Evolutionary conservation across 2,113 vertebrate species (phyloP).

Genomic region (Enhydra lutris): DNA sequence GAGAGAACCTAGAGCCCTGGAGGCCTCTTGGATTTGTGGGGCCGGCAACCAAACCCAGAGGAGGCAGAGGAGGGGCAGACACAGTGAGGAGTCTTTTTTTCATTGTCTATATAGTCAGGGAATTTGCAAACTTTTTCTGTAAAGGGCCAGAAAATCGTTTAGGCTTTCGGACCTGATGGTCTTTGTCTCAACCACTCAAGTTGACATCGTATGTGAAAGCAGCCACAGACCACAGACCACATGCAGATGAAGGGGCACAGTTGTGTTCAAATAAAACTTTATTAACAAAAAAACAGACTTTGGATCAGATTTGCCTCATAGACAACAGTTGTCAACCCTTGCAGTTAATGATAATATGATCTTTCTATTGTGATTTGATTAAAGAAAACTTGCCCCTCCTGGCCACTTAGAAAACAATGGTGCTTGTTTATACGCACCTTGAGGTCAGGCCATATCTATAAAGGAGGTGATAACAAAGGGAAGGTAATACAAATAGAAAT

Average conservation of each 20-base stretch:
- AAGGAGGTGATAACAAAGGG: not conserved
- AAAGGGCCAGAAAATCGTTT: not conserved
- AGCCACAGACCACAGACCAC: not conserved
- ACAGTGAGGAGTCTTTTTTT: not conserved
- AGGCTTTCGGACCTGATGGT: too few species aligned
- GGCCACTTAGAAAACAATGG: not conserved
- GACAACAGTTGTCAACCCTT: not conserved
- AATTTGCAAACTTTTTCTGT: not conserved
- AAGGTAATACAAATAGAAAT: not conserved
- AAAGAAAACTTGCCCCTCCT: not conserved
- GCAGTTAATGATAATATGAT: not conserved
- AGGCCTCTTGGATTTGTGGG: not conserved
- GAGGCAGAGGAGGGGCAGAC: not conserved
- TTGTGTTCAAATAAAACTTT: not conserved
- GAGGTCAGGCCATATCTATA: not conserved
- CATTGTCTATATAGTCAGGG: not conserved
- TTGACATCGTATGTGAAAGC: not conserved
- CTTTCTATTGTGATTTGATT: not conserved
- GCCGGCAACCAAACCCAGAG: not conserved
- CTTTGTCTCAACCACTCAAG: not conserved
- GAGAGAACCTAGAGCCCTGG: not conserved
- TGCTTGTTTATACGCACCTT: not conserved
- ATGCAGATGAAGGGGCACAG: not conserved
- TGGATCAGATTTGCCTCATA: not conserved
- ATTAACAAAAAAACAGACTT: constrained; percentile 9